Percentiles rank a stretch among this genome's conserved stretches.
phyloP scores from a whole-genome alignment of 2,113 vertebrate species.

The Orthonyx spaldingii region DNA sequence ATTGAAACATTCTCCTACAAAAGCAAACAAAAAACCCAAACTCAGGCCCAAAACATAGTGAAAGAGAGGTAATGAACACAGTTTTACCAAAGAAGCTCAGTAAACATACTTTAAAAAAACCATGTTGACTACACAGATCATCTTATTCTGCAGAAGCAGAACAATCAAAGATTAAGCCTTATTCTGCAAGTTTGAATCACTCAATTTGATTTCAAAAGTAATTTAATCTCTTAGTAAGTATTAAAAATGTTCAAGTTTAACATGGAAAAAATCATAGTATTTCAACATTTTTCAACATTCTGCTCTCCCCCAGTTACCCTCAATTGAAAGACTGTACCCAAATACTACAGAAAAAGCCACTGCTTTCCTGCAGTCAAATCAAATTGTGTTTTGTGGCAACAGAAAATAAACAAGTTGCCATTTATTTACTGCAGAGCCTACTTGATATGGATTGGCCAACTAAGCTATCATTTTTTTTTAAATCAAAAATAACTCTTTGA shows the following conservation, averaged over 20 bases:
- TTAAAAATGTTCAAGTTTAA: not conserved
- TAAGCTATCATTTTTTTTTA: not conserved
- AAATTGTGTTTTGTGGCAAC: not conserved
- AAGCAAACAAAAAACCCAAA: not conserved
- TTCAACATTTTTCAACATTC: not conserved
- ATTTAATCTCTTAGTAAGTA: slow-evolving; percentile 1
- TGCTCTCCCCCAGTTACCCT: not conserved
- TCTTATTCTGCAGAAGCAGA: not conserved
- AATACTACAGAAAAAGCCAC: not conserved
- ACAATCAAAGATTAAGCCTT: not conserved
- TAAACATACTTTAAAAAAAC: not conserved
- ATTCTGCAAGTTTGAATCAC: not conserved
- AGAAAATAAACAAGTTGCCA: not conserved
- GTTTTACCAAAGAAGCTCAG: not conserved
- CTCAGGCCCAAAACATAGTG: not conserved
- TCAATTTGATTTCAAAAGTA: not conserved
- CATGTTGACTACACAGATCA: not conserved
- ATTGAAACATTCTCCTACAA: not conserved
- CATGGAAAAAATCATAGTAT: not conserved
- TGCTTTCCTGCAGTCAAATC: not conserved
- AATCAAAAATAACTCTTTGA: not conserved
- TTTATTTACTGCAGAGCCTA: not conserved
- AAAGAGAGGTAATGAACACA: not conserved
- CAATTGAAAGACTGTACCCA: not conserved
- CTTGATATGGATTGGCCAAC: not conserved